A percentile compares a stretch with the other conserved stretches of the same genome.
phyloP scores from a whole-genome alignment of 1,140 invertebrate genomes.

The Neodiprion fabricii region DNA sequence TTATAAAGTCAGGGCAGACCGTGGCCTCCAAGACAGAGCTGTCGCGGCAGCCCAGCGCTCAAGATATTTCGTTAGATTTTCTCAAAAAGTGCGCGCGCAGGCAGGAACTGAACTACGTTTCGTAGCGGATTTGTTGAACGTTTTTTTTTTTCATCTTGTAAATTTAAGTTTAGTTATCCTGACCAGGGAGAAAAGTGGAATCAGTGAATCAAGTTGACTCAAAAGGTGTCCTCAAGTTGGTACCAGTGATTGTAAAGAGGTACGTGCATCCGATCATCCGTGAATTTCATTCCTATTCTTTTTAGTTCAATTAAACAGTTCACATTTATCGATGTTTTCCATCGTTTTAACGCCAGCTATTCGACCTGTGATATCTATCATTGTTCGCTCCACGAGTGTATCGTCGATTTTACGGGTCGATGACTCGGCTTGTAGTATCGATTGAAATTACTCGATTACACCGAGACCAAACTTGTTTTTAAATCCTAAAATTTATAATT shows the following conservation, averaged over 20 bases:
- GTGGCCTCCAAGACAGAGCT: constrained; percentile 57
- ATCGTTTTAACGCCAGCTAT: too few species aligned
- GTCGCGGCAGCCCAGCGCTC: constrained; percentile 56
- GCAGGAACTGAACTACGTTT: too few species aligned
- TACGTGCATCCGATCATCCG: constrained; percentile 33
- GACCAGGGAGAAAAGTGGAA: background rate
- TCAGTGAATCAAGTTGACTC: background rate
- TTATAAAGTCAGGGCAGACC: constrained; percentile 59
- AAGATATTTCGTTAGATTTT: constrained; percentile 33
- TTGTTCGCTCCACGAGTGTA: too few species aligned
- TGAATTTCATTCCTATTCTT: background rate
- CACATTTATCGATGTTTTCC: too few species aligned
- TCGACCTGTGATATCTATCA: too few species aligned
- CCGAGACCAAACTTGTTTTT: too few species aligned
- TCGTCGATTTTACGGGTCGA: too few species aligned
- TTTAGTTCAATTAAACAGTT: background rate
- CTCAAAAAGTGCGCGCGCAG: background rate
- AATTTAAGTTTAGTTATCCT: background rate
- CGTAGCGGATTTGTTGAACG: background rate
- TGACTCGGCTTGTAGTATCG: too few species aligned
- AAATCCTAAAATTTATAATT: too few species aligned
- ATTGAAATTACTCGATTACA: too few species aligned
- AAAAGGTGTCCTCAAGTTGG: constrained; percentile 16
- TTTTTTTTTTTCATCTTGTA: background rate
- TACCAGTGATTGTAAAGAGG: constrained; percentile 40